Base-by-base conservation (phyloP, 2,888 invertebrate genomes). In the Gandaritis pyraliata region DNA sequence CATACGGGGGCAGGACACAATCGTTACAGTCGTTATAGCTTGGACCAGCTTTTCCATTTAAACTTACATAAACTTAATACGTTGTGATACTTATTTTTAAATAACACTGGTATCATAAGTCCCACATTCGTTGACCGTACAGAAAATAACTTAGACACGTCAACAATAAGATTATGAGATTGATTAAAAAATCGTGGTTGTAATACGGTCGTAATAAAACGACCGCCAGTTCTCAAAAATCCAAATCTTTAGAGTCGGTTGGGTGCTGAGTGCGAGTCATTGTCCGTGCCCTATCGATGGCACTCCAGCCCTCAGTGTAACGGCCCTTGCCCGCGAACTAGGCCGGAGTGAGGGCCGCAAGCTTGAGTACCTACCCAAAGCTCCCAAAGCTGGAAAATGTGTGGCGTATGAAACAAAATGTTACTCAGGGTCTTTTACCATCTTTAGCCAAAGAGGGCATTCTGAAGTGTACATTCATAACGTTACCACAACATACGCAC, bases 251-350 rank as follows among this genome's bases (percentile, higher is more conserved):
- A 54, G 54, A 23, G 48, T 48, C 23, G 54, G 58, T 55, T 46
- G 45, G 38, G 30, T 46, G 49, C 6, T 49, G 43, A 63, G 63
- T 38, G 57, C 50, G 61, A 58, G 52, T 56, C 63, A 68, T 71
- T 68, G 70, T 70, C 68, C 68, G 70, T 60, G 63, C 68, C 68
- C 68, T 68, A 70, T 70, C 70, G 70, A 70, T 62, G 68, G 65
- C 66, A 59, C 68, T 68, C 43, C 58, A 66, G 59, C 51, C 51
- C 46, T 58, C 54, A 15, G 54, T 41, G 59, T 45, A 53, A 47
- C 65, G 63, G 61, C 68, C 57, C 66, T 57, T 15, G 51, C 64
- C 56, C 59, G 62, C 61, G 61, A 68, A 68, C 70, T 70, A 66
- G 70, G 68, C 65, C 70, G 60, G 51, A 49, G 51, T 61, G 62